A percentile compares a stretch with the other conserved stretches of the same genome.
phyloP scores from a whole-genome alignment of 2,113 vertebrate species.

The Tychaedon coryphoeus region DNA sequence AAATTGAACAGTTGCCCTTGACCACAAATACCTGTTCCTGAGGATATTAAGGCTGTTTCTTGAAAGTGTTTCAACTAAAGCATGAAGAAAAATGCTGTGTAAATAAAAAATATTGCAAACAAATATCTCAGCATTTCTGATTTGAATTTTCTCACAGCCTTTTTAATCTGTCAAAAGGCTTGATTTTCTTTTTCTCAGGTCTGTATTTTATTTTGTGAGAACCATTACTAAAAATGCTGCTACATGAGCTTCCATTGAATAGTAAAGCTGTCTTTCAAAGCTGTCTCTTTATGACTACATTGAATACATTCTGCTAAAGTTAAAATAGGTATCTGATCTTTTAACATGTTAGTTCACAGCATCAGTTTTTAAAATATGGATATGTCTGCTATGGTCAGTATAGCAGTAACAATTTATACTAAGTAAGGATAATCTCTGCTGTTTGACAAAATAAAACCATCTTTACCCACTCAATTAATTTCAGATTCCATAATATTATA shows the following conservation, averaged over 20 bases:
- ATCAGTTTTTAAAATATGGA: not conserved
- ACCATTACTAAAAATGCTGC: not conserved
- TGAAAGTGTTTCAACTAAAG: not conserved
- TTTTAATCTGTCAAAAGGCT: not conserved
- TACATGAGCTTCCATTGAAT: not conserved
- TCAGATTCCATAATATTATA: not conserved
- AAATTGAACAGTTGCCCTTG: slow-evolving; percentile 11
- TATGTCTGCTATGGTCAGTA: not conserved
- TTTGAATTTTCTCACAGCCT: not conserved
- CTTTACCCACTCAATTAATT: not conserved
- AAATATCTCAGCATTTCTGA: not conserved
- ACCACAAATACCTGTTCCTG: not conserved
- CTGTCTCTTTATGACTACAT: not conserved
- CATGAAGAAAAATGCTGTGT: not conserved
- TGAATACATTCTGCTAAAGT: not conserved
- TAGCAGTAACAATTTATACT: not conserved
- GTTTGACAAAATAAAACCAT: not conserved
- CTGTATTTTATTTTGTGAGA: not conserved
- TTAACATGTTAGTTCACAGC: not conserved
- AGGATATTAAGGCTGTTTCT: not conserved
- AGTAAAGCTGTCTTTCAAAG: not conserved
- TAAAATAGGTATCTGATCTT: not conserved
- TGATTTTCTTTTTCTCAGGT: not conserved
- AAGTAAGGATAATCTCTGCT: not conserved
- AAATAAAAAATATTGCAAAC: not conserved